Percentiles rank a stretch among this genome's conserved stretches.
Conservation (phyloP, 2,113 vertebrate species). For the Pelobates fuscus region DNA sequence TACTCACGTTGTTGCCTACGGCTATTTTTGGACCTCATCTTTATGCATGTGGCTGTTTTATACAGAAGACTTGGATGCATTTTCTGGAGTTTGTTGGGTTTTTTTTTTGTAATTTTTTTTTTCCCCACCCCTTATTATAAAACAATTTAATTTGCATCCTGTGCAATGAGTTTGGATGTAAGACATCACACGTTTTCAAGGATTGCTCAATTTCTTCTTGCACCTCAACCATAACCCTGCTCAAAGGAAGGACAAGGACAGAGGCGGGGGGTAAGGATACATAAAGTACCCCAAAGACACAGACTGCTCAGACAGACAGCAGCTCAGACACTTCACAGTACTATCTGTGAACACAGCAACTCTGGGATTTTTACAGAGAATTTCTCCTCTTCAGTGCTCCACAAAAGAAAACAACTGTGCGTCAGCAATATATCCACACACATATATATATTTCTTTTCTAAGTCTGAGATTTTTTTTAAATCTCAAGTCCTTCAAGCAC, state of each 20-base stretch:
- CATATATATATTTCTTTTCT: background rate
- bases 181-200: slow-evolving; percentile 50
- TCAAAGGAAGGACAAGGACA: slow-evolving; percentile 60
- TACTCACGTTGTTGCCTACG: slow-evolving; percentile 39
- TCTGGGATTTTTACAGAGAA: background rate
- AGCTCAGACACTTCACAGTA: background rate
- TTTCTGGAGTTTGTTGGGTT: slow-evolving; percentile 59
- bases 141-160: slow-evolving; percentile 51
- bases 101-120: slow-evolving; percentile 54
- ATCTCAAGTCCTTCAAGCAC: slow-evolving; percentile 29
- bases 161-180: slow-evolving; percentile 55
- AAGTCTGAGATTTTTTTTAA: slow-evolving; percentile 3
- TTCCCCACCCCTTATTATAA: slow-evolving; percentile 48
- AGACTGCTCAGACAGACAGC: slow-evolving; percentile 25
- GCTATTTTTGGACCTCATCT: slow-evolving; percentile 55
- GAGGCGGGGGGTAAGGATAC: slow-evolving; percentile 47
- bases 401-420: slow-evolving; percentile 3
- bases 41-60: slow-evolving; percentile 47
- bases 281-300: slow-evolving; percentile 57
- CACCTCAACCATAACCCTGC: slow-evolving; percentile 57
- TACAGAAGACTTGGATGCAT: slow-evolving; percentile 56
- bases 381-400: slow-evolving; percentile 3
- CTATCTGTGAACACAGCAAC: slow-evolving; percentile 17
- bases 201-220: slow-evolving; percentile 56
- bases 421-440: slow-evolving; percentile 3